Evolutionary conservation across 1,140 invertebrate genomes (phyloP), one percentile per base, ranked within the genome.

Genomic region (Calephelis nemesis): DNA sequence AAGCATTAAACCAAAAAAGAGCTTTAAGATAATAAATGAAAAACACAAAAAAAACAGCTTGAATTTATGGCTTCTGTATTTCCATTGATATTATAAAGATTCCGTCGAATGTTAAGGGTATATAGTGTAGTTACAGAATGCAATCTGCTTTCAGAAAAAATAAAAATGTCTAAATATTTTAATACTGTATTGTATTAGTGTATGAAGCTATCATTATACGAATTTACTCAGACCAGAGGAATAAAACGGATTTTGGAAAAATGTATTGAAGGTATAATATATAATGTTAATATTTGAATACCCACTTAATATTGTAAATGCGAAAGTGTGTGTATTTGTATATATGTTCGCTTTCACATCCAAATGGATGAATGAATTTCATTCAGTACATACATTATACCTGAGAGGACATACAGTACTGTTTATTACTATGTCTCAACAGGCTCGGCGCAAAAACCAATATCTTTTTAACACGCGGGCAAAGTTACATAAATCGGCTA

Each of bases 161-260:
- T 71, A 79, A 77, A 73, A 79, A 79, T 74, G 58, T 63, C 65
- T 42, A 66, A 64, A 74, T 73, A 74, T 77, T 74, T 74, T 77
- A 72, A 47, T 72, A 79, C 68, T 77, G 71, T 77, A 78, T 74
- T 70, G 77, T 70, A 74, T 79, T 74, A 65, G 71, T 79, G 83
- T 77, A 19, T 58, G 54, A 58, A 58, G 54, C 54, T 58, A 39
- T 58, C 30, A 58, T 58, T 58, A 30, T 58, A 39, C 30, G 69
- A 74, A 84, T 81, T 70, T 79, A 74, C 76, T 76, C 67, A 78
- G 75, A 75, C 13, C 4, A 47, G 39, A 60, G 13, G 9, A 78
- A 73, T 74, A 74, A 74, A 74, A 87, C 71, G 85, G 85, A 88
- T 87, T 88, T 90, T 88, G 75, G 86, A 83, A 78, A 79, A 78